phyloP scores from a whole-genome alignment of 2,113 vertebrate genomes.

The Corynorhinus townsendii region DNA sequence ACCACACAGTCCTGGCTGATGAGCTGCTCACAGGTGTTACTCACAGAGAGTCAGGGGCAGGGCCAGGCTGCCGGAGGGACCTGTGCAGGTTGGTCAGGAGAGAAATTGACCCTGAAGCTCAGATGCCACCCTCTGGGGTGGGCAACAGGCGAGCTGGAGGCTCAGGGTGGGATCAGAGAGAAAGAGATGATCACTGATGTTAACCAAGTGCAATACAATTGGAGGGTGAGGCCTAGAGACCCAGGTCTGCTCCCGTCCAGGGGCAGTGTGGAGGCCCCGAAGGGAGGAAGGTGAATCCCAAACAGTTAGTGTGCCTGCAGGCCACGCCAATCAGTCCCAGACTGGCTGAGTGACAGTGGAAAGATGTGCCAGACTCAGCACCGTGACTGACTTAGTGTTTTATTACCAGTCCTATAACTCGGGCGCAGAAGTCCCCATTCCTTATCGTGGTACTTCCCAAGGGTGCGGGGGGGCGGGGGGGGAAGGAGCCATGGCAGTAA shows the following conservation, averaged over 20 bases:
- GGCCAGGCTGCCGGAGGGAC: not conserved
- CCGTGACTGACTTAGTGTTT: not conserved
- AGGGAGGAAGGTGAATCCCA: not conserved
- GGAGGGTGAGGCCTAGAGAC: not conserved
- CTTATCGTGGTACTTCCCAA: slow-evolving; percentile 39
- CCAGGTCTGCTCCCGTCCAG: not conserved
- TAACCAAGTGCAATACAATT: not conserved
- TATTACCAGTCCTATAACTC: not conserved
- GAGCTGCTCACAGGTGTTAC: not conserved
- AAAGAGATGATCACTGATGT: not conserved
- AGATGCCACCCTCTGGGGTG: not conserved
- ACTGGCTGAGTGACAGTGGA: not conserved
- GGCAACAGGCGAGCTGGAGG: not conserved
- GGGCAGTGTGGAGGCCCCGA: too few relatives aligned
- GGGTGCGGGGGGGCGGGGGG: not conserved
- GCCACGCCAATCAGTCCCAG: not conserved
- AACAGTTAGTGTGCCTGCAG: not conserved
- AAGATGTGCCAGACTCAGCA: not conserved
- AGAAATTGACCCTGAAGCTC: not conserved
- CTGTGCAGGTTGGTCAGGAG: not conserved
- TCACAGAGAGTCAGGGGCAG: not conserved
- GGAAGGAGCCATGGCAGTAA: slow-evolving; percentile 6
- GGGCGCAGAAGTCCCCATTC: not conserved
- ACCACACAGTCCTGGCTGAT: too few relatives aligned
- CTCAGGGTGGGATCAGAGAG: not conserved